A percentile compares a stretch with the other conserved stretches of the same genome.
These are phyloP conservation scores for Anoplius nigerrimus DNA, from an alignment of 2,888 invertebrate species.

Conservation along the genomic window DNA sequence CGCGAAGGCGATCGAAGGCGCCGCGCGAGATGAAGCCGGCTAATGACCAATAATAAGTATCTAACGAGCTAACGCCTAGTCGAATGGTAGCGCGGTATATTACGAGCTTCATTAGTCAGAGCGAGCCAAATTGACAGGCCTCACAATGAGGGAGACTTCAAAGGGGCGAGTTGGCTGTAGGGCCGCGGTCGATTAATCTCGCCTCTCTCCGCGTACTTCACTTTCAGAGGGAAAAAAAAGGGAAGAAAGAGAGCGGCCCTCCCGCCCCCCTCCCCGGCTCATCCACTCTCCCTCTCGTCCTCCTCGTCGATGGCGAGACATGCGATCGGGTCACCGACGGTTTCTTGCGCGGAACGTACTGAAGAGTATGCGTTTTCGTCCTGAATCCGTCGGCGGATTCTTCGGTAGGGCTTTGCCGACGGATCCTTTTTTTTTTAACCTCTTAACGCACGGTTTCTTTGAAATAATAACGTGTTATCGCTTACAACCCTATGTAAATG, in stretches of 20 bases:
- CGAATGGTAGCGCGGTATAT: conserved; percentile 61
- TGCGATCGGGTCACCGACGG: conserved; percentile 20
- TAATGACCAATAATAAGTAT: conserved; percentile 25
- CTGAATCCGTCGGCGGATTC: too few relatives aligned
- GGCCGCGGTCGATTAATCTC: conserved; percentile 63
- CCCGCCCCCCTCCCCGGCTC: conserved; percentile 32
- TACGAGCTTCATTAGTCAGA: conserved; percentile 66
- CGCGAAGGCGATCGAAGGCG: background rate
- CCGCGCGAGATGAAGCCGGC: background rate
- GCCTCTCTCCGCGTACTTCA: conserved; percentile 54
- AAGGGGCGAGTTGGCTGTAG: conserved; percentile 55
- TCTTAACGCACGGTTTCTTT: too few relatives aligned
- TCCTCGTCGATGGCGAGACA: conserved; percentile 8
- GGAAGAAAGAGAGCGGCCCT: background rate
- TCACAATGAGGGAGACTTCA: conserved; percentile 60
- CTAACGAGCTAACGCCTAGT: conserved; percentile 48
- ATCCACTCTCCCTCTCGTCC: conserved; percentile 33
- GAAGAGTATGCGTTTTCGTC: too few relatives aligned
- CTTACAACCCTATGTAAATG: too few relatives aligned
- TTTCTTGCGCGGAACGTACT: too few relatives aligned
- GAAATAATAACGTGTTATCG: too few relatives aligned
- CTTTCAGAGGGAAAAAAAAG: conserved; percentile 34
- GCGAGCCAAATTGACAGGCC: conserved; percentile 63
- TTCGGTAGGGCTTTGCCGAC: too few relatives aligned
- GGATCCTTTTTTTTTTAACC: too few relatives aligned